Percentiles rank a stretch among this genome's conserved stretches.
These are phyloP conservation scores for Clanis bilineata DNA, from an alignment of 2,888 invertebrate genomes.

Conservation along the genomic window DNA sequence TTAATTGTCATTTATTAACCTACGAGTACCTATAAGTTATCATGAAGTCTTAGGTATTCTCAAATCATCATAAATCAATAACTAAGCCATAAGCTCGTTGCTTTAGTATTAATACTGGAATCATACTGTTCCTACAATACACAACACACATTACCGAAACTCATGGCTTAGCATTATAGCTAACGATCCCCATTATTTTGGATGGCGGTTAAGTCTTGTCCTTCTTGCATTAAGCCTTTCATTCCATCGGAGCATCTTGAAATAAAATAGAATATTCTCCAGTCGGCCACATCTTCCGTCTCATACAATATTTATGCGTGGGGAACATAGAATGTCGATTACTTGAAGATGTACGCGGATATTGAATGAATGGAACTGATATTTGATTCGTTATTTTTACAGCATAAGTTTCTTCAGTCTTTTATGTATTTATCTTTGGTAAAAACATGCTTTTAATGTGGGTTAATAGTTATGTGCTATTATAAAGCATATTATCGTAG, in stretches of 20 bases:
- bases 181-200: background rate
- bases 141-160: background rate
- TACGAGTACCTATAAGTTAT: too few relatives aligned
- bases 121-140: background rate
- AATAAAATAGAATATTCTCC: constrained; percentile 45
- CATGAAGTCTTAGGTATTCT: too few relatives aligned
- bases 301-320: constrained; percentile 73
- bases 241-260: constrained; percentile 8
- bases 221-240: background rate
- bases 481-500: too few relatives aligned
- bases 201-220: background rate
- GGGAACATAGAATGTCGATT: constrained; percentile 71
- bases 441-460: too few relatives aligned
- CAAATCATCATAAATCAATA: too few relatives aligned
- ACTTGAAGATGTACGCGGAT: constrained; percentile 34
- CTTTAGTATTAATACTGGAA: background rate
- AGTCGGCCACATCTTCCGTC: constrained; percentile 54
- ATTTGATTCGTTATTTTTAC: background rate
- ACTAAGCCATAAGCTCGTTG: background rate
- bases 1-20: too few relatives aligned
- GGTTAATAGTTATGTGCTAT: too few relatives aligned
- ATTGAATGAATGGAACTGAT: constrained; percentile 14
- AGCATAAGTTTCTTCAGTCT: too few relatives aligned
- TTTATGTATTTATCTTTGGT: too few relatives aligned
- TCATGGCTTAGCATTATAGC: background rate